phyloP scores from a whole-genome alignment of 2,113 vertebrate species.

The Sebastes fasciatus region DNA sequence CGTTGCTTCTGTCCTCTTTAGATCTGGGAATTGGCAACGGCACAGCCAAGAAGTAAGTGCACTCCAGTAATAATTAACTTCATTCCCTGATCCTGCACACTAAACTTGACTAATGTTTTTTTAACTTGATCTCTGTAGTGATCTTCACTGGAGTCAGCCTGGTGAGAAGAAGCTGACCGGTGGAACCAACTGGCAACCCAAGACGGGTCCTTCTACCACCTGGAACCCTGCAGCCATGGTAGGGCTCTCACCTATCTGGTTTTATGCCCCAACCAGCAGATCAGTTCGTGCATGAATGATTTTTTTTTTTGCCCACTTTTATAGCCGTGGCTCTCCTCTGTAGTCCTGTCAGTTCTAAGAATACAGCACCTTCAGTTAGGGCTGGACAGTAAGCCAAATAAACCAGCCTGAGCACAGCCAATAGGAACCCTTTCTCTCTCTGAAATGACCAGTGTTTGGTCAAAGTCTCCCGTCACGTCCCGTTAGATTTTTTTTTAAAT shows the following conservation, averaged over 20 bases:
- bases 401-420: too few species aligned
- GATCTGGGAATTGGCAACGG: conserved; percentile 96
- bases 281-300: too few species aligned
- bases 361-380: too few species aligned
- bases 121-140: conserved; percentile 78
- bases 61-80: not conserved
- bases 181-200: conserved; percentile 96
- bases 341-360: too few species aligned
- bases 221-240: conserved; percentile 95
- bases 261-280: too few species aligned
- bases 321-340: too few species aligned
- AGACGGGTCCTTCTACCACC: conserved; percentile 93
- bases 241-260: not conserved
- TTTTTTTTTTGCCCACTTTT: too few species aligned
- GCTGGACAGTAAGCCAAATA: too few species aligned
- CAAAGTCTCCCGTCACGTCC: too few species aligned
- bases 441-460: too few species aligned
- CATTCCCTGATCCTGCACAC: not conserved
- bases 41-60: conserved; percentile 92
- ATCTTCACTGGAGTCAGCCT: conserved; percentile 97
- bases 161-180: conserved; percentile 96
- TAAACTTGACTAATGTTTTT: not conserved
- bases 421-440: too few species aligned
- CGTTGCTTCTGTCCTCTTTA: conserved; percentile 56
- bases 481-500: too few species aligned